Base-by-base conservation (phyloP, 2,797 vertebrate species). In the Cossypha dichroa region DNA sequence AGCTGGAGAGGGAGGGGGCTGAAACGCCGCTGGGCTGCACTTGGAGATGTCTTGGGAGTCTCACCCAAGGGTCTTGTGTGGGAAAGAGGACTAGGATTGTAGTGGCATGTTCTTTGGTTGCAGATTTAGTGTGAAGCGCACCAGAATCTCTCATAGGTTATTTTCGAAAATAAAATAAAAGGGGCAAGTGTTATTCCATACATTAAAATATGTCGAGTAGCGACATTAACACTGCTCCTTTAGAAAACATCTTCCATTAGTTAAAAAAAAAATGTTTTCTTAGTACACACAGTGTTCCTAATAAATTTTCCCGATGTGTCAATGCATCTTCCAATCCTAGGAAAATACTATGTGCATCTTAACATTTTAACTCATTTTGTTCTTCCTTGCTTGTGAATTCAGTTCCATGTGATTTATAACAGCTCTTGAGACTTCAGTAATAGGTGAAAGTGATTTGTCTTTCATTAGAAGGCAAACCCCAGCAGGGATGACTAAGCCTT, bases 401-500 rank as follows among this genome's bases (percentile, higher is more conserved):
- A 43, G 56, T 68, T 87, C 36, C 20, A 6, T 19, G 18, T 0
- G 0, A 92, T 90, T 93, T 85, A 13, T 41, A 85, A 40, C 60
- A 77, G 76, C 52, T 70, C 52, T 70, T 15, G 58, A 90, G 81
- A 89, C 68, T 49, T 31, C 33, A 62, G 52, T 29, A 82, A 55
- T 59, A 85, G 72, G 77, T 84, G 81, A 85, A 85, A 90, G 84
- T 66, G 55, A 90, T 92, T 94, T 85, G 63, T 89, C 84, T 88
- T 78, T 90, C 64, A 48, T 77, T 70, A 73, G 88, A 64, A 2
- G 43, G 66, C 54, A 87, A 49, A 62, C 52, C 79, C 78, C 69
- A 62, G 70, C 70, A 70, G 75, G 58, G 72, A 64, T 68, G 83
- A 82, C 68, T 75, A 78, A 78, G 84, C 91, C 90, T 75, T 88